Percentiles rank a stretch among this genome's conserved stretches.
phyloP scores from a whole-genome alignment of 2,797 vertebrate species.

The Anguilla pacifica region DNA sequence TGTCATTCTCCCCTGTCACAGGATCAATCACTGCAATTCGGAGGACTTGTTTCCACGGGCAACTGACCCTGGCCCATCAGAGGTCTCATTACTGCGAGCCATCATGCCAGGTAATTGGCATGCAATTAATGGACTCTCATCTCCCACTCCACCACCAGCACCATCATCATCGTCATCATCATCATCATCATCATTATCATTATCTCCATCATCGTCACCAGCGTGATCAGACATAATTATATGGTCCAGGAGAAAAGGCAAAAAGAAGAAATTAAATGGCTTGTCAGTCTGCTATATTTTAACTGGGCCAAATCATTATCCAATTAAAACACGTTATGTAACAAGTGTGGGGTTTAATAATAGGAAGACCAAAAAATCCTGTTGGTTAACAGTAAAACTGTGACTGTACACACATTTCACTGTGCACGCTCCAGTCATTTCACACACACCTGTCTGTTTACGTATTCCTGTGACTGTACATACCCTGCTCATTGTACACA shows the following conservation, averaged over 20 bases:
- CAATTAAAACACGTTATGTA: slow-evolving; percentile 18
- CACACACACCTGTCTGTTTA: too few species aligned
- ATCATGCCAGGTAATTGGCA: slow-evolving; percentile 49
- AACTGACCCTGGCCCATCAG: slow-evolving; percentile 21
- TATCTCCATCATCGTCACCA: slow-evolving; percentile 52
- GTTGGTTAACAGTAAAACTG: not conserved
- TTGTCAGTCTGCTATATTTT: slow-evolving; percentile 20
- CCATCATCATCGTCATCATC: not conserved
- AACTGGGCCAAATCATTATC: slow-evolving; percentile 21
- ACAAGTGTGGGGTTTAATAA: not conserved
- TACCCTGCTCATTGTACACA: not conserved
- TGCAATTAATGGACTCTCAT: slow-evolving; percentile 31
- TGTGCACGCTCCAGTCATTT: too few species aligned
- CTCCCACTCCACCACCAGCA: not conserved
- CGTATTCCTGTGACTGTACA: not conserved
- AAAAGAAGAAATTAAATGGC: slow-evolving; percentile 21
- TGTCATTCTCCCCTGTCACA: not conserved
- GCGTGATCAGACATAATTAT: slow-evolving; percentile 39
- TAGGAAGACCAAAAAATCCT: not conserved
- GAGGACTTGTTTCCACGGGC: slow-evolving; percentile 14
- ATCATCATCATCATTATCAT: slow-evolving; percentile 42
- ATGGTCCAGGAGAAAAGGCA: slow-evolving; percentile 29
- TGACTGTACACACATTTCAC: not conserved
- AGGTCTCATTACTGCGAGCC: slow-evolving; percentile 38
- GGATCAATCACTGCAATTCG: slow-evolving; percentile 13